Conservation (phyloP, 2,113 vertebrate genomes). For the Brachyhypopomus gauderio region DNA sequence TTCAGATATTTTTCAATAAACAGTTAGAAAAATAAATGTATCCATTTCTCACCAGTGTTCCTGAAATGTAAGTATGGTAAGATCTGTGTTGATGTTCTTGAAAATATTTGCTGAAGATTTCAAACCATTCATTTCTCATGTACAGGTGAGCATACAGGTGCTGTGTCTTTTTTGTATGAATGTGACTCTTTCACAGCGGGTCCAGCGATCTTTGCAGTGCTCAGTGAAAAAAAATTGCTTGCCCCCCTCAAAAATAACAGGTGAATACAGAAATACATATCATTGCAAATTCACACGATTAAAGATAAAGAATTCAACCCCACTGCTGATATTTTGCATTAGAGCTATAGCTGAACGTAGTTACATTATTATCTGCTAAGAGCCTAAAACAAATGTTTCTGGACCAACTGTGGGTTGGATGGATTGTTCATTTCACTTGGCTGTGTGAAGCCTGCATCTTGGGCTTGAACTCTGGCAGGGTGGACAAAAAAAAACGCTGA, state of each 20-base stretch:
- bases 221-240: neutral
- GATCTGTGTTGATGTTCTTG: neutral
- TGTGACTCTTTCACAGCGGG: neutral
- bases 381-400: neutral
- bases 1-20: conserved; percentile 58
- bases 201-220: neutral
- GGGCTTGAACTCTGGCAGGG: conserved; percentile 36
- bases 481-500: conserved; percentile 13
- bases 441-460: conserved; percentile 39
- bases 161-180: neutral
- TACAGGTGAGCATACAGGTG: neutral
- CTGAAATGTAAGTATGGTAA: conserved; percentile 32
- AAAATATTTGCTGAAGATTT: neutral
- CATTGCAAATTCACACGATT: neutral
- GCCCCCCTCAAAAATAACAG: neutral
- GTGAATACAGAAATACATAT: neutral
- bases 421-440: conserved; percentile 13
- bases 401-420: conserved; percentile 8
- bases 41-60: conserved; percentile 29
- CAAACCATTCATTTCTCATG: neutral
- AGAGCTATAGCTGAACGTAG: neutral
- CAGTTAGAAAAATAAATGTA: conserved; percentile 54
- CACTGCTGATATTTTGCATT: neutral
- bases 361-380: neutral
- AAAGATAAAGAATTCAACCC: conserved; percentile 7